phyloP scores from a whole-genome alignment of 2,113 vertebrate genomes.

The Theristicus caerulescens region DNA sequence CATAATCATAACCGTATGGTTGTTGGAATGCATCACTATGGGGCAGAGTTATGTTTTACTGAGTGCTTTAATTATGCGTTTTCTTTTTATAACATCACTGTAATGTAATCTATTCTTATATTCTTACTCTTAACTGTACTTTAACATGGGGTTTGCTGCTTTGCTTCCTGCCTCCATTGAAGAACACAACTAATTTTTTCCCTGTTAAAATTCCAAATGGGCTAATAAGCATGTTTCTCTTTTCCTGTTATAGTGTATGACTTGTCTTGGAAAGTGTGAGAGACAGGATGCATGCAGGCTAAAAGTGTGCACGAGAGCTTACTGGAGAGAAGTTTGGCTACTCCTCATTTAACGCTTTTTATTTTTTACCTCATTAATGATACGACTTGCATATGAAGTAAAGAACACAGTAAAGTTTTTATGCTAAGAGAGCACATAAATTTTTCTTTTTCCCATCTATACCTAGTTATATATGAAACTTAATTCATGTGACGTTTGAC shows the following conservation, averaged over 20 bases:
- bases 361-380: neutral
- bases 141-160: neutral
- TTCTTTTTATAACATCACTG: slow-evolving; percentile 30
- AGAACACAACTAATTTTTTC: neutral
- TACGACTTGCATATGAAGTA: neutral
- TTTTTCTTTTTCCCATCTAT: neutral
- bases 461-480: neutral
- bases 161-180: neutral
- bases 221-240: slow-evolving; percentile 18
- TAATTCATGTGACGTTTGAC: neutral
- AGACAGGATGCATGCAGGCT: slow-evolving; percentile 26
- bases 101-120: neutral
- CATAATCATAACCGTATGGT: neutral
- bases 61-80: slow-evolving; percentile 19
- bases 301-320: neutral
- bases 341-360: neutral
- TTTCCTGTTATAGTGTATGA: neutral
- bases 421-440: neutral
- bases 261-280: slow-evolving; percentile 15
- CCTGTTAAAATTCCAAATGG: slow-evolving; percentile 30
- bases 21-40: slow-evolving; percentile 21
- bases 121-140: neutral
- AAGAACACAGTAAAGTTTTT: neutral
- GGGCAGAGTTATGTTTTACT: neutral
- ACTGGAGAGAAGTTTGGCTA: neutral